Evolutionary conservation across 2,888 invertebrate genomes (phyloP).

Genomic region (Synergus japonicus): DNA sequence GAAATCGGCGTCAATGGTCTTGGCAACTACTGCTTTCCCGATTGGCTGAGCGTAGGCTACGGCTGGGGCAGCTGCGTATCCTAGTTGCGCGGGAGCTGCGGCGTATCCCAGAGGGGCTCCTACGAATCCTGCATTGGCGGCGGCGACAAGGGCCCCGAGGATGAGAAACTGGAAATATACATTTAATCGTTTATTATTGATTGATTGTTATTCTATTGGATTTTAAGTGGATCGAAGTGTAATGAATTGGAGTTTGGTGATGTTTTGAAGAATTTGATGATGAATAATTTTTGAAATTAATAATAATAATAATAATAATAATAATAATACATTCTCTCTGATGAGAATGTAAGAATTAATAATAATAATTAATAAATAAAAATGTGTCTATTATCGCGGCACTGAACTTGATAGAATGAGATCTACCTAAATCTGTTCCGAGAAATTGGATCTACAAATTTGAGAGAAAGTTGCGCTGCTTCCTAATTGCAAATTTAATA

Average conservation of each 20-base stretch:
- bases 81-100: slow-evolving; percentile 39
- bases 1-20: slow-evolving; percentile 62
- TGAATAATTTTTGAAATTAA: no score
- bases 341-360: no score
- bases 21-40: slow-evolving; percentile 59
- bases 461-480: background rate
- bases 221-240: no score
- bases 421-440: background rate
- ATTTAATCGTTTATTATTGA: background rate
- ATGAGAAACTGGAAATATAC: slow-evolving; percentile 75
- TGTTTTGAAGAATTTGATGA: no score
- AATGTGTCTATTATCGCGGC: no score
- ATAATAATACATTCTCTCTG: no score
- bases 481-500: background rate
- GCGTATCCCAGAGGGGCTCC: slow-evolving; percentile 67
- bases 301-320: no score
- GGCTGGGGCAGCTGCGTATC: slow-evolving; percentile 26
- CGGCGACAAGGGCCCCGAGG: slow-evolving; percentile 76
- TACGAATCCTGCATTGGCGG: slow-evolving; percentile 78
- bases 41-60: slow-evolving; percentile 79
- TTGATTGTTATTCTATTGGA: background rate
- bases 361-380: no score
- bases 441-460: background rate
- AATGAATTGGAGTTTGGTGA: no score
- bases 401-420: background rate